phyloP scores from a whole-genome alignment of 2,113 vertebrate genomes.

The Muntiacus reevesi region DNA sequence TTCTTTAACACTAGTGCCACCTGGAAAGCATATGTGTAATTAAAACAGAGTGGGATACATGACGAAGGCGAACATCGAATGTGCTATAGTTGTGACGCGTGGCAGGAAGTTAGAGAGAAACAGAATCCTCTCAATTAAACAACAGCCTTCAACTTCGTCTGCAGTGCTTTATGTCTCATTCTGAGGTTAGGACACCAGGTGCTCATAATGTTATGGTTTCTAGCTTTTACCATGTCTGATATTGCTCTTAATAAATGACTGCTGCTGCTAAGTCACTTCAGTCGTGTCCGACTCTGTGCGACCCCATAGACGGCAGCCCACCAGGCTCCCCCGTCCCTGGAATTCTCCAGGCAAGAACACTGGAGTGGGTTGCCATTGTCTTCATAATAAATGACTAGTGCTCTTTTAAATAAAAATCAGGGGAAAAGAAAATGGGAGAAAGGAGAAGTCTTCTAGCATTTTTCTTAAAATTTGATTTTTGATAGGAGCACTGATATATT shows the following conservation, averaged over 20 bases:
- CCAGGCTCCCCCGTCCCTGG: no score
- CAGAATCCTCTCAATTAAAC: background rate
- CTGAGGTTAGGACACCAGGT: background rate
- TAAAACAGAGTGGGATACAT: background rate
- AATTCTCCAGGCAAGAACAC: no score
- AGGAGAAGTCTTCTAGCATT: background rate
- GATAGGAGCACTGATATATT: background rate
- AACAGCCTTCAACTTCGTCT: background rate
- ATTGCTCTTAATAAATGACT: background rate
- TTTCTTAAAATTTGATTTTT: background rate
- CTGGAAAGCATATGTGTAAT: background rate
- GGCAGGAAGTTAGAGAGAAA: background rate
- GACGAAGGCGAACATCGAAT: background rate
- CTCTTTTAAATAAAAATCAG: background rate
- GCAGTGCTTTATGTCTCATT: background rate
- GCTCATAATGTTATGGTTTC: background rate
- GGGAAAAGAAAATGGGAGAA: background rate
- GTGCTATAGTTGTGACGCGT: accelerated
- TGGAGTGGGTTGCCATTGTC: no score
- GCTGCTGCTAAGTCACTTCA: no score
- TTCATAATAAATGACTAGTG: no score
- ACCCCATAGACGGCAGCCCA: no score
- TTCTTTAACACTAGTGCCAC: background rate
- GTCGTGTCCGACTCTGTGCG: no score
- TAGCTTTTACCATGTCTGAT: background rate